Evolutionary conservation across 2,888 invertebrate species (phyloP).

Genomic region (Microdon myrmicae): DNA sequence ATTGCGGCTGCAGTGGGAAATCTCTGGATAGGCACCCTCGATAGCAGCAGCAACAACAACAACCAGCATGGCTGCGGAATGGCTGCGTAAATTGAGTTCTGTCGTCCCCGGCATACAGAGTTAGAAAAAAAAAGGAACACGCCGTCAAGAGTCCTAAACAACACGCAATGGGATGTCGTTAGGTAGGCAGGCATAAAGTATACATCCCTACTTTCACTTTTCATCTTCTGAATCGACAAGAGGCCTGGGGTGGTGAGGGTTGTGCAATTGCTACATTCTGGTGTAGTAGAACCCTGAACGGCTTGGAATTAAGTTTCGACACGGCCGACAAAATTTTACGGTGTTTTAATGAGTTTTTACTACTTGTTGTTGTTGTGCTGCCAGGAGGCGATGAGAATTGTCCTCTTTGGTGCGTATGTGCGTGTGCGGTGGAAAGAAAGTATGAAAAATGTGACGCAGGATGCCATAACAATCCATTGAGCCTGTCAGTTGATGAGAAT

Average conservation of each 20-base stretch:
- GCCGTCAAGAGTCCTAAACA: too few species aligned
- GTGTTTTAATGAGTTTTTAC: conserved; percentile 55
- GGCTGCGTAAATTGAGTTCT: conserved; percentile 50
- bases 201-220: conserved; percentile 48
- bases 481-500: conserved; percentile 41
- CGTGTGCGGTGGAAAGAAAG: conserved; percentile 18
- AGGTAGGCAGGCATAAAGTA: conserved; percentile 6
- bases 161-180: conserved; percentile 6
- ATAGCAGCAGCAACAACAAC: conserved; percentile 18
- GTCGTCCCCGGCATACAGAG: conserved; percentile 35
- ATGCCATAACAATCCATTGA: conserved; percentile 56
- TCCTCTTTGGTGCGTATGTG: conserved; percentile 25
- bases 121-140: conserved; percentile 13
- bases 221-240: conserved; percentile 24
- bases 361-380: conserved; percentile 33
- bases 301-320: too few species aligned
- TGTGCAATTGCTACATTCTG: conserved; percentile 34
- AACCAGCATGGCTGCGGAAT: too few species aligned
- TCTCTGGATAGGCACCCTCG: conserved; percentile 10
- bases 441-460: conserved; percentile 55
- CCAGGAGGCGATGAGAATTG: conserved; percentile 46
- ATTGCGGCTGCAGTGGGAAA: conserved; percentile 37
- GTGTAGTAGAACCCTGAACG: too few species aligned
- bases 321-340: conserved; percentile 55
- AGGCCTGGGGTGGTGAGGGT: conserved; percentile 29